Percentiles rank a stretch among this genome's conserved stretches.
phyloP scores from a whole-genome alignment of 2,113 vertebrate species.

The Onychostoma macrolepis region DNA sequence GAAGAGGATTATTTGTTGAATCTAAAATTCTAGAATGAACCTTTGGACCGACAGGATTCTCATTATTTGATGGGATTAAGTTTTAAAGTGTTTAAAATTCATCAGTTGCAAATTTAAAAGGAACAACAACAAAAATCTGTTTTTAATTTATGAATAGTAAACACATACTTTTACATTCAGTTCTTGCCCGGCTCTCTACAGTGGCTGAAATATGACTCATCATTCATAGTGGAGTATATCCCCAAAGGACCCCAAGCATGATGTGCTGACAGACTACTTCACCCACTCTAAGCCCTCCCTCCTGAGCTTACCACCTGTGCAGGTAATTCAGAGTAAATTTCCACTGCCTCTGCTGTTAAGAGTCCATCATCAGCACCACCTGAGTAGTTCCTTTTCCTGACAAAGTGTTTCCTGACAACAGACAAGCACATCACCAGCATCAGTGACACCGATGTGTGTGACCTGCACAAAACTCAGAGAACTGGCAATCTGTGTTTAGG shows the following conservation, averaged over 20 bases:
- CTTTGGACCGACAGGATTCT: not conserved
- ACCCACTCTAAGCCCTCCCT: not conserved
- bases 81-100: not conserved
- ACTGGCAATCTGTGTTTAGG: not conserved
- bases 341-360: constrained; percentile 24
- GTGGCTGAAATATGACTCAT: constrained; percentile 14
- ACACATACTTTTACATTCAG: not conserved
- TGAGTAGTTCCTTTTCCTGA: constrained; percentile 34
- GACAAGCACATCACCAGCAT: constrained; percentile 27
- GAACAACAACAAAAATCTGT: not conserved
- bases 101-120: not conserved
- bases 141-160: not conserved
- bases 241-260: constrained; percentile 13
- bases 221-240: not conserved
- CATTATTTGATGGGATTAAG: not conserved
- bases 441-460: constrained; percentile 40
- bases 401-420: constrained; percentile 44
- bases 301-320: constrained; percentile 33
- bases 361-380: constrained; percentile 35
- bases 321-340: constrained; percentile 31
- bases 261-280: constrained; percentile 21
- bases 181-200: not conserved
- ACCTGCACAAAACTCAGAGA: not conserved
- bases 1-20: not conserved
- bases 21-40: not conserved